These are phyloP conservation scores for Myopa tessellatipennis DNA, from an alignment of 2,888 invertebrate species.

Conservation along the genomic window DNA sequence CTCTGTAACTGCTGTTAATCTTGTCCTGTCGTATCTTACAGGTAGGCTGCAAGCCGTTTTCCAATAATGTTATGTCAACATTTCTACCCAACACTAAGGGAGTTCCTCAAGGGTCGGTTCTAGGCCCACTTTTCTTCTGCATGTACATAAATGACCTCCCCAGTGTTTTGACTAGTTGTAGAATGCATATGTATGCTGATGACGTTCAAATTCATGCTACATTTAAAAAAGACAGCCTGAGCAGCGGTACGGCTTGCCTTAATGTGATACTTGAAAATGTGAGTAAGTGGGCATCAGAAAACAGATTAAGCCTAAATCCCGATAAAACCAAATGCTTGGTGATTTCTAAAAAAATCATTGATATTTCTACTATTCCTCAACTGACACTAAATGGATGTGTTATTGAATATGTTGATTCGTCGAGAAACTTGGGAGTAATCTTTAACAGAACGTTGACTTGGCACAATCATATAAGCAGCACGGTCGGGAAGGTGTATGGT, in stretches of 20 bases:
- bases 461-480: background rate
- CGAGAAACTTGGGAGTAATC: background rate
- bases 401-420: background rate
- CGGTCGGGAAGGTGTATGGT: background rate
- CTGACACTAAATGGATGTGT: background rate
- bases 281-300: background rate
- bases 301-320: conserved; percentile 5
- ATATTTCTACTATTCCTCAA: background rate
- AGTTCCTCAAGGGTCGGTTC: background rate
- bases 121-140: background rate
- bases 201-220: background rate
- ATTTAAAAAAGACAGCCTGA: background rate
- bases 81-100: background rate
- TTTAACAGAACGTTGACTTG: background rate
- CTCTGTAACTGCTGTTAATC: no score
- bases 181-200: background rate
- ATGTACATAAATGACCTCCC: background rate
- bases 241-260: background rate
- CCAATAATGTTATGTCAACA: background rate
- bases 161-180: background rate
- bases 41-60: no score
- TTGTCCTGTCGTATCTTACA: no score
- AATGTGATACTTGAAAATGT: background rate
- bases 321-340: background rate
- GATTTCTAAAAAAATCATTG: background rate